These are phyloP conservation scores for Cardiocondyla obscurior DNA, from an alignment of 1,140 invertebrate genomes.

Conservation along the genomic window DNA sequence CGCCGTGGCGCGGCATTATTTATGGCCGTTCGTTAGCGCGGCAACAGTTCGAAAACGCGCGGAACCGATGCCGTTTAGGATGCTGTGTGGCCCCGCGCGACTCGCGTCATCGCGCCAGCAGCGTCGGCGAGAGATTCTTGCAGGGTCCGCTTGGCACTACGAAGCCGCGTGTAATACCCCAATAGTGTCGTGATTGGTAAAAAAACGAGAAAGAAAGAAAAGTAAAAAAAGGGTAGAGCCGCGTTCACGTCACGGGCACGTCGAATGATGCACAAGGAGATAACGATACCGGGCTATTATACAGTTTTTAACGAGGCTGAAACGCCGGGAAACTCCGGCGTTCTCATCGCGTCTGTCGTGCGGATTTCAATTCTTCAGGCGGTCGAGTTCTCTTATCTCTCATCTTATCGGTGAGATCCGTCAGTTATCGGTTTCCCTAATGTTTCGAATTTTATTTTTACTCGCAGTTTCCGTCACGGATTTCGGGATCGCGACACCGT, in stretches of 20 bases:
- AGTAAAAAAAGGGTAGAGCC: neutral
- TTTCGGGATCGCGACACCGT: neutral
- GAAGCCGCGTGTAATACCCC: conserved; percentile 28
- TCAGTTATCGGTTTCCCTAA: neutral
- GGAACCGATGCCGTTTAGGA: conserved; percentile 66
- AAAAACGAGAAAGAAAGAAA: no score
- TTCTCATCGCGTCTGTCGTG: no score
- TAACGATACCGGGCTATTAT: neutral
- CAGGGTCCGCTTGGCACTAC: neutral
- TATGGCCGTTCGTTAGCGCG: conserved; percentile 77
- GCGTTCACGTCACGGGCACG: no score
- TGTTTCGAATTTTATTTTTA: neutral
- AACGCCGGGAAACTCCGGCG: neutral
- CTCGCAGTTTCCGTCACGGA: neutral
- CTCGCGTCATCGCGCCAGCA: conserved; percentile 62
- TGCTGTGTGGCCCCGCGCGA: conserved; percentile 63
- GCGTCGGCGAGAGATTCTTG: neutral
- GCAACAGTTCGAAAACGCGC: conserved; percentile 70
- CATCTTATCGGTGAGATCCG: neutral
- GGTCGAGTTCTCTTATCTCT: no score
- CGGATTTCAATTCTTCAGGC: no score
- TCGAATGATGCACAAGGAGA: neutral
- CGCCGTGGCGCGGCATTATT: conserved; percentile 69
- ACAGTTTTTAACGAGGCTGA: neutral
- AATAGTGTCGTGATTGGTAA: conserved; percentile 26